phyloP scores from a whole-genome alignment of 2,888 invertebrate genomes.

The Homarus gammarus region DNA sequence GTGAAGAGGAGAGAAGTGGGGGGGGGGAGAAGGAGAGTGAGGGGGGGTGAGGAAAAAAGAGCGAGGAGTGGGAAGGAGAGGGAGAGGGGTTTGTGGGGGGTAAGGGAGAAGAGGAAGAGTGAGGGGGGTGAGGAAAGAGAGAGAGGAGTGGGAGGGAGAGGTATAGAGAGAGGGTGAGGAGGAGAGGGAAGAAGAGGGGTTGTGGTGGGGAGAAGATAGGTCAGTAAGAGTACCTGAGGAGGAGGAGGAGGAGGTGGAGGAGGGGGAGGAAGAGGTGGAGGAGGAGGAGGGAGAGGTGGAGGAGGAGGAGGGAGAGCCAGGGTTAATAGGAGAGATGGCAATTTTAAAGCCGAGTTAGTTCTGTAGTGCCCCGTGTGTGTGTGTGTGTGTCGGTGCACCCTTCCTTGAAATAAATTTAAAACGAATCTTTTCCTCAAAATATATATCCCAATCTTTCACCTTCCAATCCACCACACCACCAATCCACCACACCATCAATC shows the following conservation, averaged over 20 bases:
- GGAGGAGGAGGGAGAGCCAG: background rate
- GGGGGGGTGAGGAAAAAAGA: conserved; percentile 21
- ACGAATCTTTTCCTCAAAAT: no score
- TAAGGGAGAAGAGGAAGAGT: background rate
- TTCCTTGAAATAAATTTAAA: no score
- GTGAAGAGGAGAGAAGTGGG: conserved; percentile 39
- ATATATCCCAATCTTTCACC: no score
- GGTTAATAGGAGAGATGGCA: background rate
- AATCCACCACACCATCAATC: no score
- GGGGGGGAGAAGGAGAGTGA: conserved; percentile 46
- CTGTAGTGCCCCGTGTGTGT: no score
- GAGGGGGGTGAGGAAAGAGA: background rate
- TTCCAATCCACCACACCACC: no score
- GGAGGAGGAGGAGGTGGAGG: background rate
- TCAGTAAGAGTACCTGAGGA: no score
- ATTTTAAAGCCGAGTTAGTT: background rate
- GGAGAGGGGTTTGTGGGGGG: background rate
- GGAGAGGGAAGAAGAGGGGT: background rate
- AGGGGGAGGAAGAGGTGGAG: background rate
- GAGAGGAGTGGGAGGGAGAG: background rate
- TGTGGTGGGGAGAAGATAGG: no score
- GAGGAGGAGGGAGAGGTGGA: background rate
- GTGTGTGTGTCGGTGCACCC: no score
- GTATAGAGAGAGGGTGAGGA: no score
- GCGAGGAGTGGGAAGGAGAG: no score